Evolutionary conservation across 37 sponge, comb jelly and placozoan species (phyloP), one percentile per base, ranked within the genome.

Genomic region (Chondrilla cf. caribensis): DNA sequence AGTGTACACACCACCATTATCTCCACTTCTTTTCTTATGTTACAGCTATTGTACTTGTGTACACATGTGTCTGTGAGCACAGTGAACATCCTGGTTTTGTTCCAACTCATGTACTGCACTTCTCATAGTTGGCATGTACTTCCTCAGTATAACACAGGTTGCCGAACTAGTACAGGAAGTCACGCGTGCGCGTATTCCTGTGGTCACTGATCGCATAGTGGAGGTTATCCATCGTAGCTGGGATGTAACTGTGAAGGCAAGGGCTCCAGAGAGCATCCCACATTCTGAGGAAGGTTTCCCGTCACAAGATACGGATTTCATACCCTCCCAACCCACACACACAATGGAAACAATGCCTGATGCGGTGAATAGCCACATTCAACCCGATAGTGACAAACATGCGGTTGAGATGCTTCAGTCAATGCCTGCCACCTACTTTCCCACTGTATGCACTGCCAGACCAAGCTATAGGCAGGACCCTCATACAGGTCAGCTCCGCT

Each of bases 171-270:
- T 39, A 29, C 33, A 47, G 51, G 6, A 58, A 38, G 58, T 84
- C n/a, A n/a, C 32, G 66, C 0, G 3, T 9, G 15, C 21, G 58
- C 39, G 33, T 41, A 26, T 22, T 5, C 77, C 77, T 3, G 26
- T 86, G 55, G n/a, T 60, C 19, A 33, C 73, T 51, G 89, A 87
- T 58, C 31, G 47, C 18, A 71, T 87, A 44, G 51, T 84, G 5
- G 89, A 87, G 66, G 92, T 91, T 14, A 44, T 41, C 9, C 88
- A 91, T 60, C 78, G 71, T 55, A 35, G 68, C 24, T 91, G 92
- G 92, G 57, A 60, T 3, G 85, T 91, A 41, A 17, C 4, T 29
- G 32, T 67, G n/a, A 28, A 33, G 29, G 32, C 26, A 3, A 6
- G 11, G 17, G 17, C 26, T 1, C 17, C 31, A 8, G 35, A 67